phyloP scores from a whole-genome alignment of 2,113 vertebrate genomes.

The Mugil cephalus region DNA sequence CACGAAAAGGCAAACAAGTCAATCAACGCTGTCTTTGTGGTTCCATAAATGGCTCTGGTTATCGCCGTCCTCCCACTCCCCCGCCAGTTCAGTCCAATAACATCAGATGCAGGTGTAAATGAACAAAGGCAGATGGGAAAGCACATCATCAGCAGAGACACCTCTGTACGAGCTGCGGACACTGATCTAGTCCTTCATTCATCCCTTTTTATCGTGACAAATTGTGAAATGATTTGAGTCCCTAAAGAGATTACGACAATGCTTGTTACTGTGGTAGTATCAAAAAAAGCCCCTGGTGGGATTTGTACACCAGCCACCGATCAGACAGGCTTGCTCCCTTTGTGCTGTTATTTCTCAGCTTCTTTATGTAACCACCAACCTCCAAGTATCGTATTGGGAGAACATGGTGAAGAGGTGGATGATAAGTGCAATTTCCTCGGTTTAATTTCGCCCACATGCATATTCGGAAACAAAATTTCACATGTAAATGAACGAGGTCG shows the following conservation, averaged over 20 bases:
- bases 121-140: neutral
- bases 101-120: neutral
- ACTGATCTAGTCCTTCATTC: neutral
- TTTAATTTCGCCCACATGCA: neutral
- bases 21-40: neutral
- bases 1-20: neutral
- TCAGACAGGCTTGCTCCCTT: neutral
- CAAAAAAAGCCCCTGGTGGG: neutral
- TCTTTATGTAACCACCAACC: neutral
- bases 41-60: neutral
- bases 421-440: neutral
- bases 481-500: neutral
- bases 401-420: neutral
- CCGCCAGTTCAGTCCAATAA: neutral
- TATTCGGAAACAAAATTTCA: neutral
- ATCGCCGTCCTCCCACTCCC: too few species aligned
- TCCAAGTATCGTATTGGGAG: neutral
- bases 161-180: neutral
- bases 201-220: neutral
- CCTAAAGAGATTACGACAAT: slow-evolving; percentile 2
- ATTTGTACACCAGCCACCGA: neutral
- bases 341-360: neutral
- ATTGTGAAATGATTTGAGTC: slow-evolving; percentile 1
- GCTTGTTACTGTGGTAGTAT: neutral
- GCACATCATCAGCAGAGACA: neutral